Evolutionary conservation across 2,888 invertebrate species (phyloP).

Genomic region (Drosophila neonasuta): DNA sequence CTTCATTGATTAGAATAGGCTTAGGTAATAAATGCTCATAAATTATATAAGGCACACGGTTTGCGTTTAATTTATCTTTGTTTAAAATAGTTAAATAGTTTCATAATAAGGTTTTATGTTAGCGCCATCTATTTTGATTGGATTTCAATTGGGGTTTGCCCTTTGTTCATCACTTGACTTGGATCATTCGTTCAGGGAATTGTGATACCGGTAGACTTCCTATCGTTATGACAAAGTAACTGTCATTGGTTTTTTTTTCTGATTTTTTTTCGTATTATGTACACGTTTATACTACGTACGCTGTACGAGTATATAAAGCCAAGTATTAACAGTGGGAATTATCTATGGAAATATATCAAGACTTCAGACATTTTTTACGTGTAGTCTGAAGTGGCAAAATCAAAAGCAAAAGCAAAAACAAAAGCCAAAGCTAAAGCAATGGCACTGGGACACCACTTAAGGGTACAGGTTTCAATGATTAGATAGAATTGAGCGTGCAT

Average conservation of each 20-base stretch:
- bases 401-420: conserved; percentile 10
- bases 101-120: conserved; percentile 1
- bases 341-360: conserved; percentile 43
- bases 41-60: neutral
- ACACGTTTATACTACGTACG: neutral
- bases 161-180: conserved; percentile 7
- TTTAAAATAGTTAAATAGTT: neutral
- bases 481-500: conserved; percentile 54
- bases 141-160: neutral
- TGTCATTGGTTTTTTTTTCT: conserved; percentile 7
- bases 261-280: conserved; percentile 1
- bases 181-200: conserved; percentile 3
- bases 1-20: neutral
- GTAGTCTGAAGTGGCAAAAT: conserved; percentile 36
- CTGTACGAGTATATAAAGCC: conserved; percentile 6
- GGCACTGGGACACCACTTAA: conserved; percentile 46
- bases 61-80: neutral
- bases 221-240: conserved; percentile 12
- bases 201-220: conserved; percentile 9
- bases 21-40: neutral
- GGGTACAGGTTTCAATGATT: conserved; percentile 41
- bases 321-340: conserved; percentile 14
- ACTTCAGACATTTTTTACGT: conserved; percentile 38
- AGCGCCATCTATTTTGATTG: neutral
- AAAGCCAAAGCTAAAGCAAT: conserved; percentile 3